Base-by-base conservation (phyloP, 2,888 invertebrate genomes). In the Ophion obscuratus region DNA sequence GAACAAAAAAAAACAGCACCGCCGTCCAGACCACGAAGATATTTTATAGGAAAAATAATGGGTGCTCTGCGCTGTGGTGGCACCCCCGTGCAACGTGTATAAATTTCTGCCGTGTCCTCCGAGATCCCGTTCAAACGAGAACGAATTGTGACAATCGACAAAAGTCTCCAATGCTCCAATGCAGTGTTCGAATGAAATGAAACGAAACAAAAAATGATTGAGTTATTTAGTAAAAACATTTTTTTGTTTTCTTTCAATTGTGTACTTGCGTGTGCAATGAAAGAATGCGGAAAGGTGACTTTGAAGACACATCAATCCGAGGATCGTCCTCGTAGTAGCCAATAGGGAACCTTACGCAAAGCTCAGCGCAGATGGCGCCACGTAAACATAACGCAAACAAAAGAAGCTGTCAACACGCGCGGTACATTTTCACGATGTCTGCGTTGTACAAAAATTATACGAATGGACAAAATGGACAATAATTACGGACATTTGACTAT, bases 1-100 rank as follows among this genome's bases (percentile, higher is more conserved):
- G 14, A 11, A 59, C 9, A 14, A 14, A 57, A 9, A 67, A 27
- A 2, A 47, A 47, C 14, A 4, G 57, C 14, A 31, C 62, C 76
- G 62, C 83, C 76, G 83, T 86, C 78, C 74, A 47, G 70, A 67
- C 80, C 9, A 86, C 85, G 83, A 87, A 82, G 80, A 70, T 76
- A 84, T 73, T 67, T 74, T 74, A 73, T 81, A 66, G 66, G 57
- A 74, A 40, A 66, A 87, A 70, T 79, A 59, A 66, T 71, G 53
- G 92, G 92, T 92, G 93, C 87, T 85, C 76, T 91, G 92, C 81
- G 87, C 88, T 91, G 91, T 92, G 89, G 88, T 88, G 91, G 91
- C 88, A 85, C 80, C 87, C 89, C 92, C 90, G 87, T 88, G 89
- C 74, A 76, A 80, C 91, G 92, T 89, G 81, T 81, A 53, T 78